Percentiles rank a stretch among this genome's conserved stretches.
Evolutionary conservation across 2,888 invertebrate species (phyloP).

Genomic region (Cerastis leucographa): DNA sequence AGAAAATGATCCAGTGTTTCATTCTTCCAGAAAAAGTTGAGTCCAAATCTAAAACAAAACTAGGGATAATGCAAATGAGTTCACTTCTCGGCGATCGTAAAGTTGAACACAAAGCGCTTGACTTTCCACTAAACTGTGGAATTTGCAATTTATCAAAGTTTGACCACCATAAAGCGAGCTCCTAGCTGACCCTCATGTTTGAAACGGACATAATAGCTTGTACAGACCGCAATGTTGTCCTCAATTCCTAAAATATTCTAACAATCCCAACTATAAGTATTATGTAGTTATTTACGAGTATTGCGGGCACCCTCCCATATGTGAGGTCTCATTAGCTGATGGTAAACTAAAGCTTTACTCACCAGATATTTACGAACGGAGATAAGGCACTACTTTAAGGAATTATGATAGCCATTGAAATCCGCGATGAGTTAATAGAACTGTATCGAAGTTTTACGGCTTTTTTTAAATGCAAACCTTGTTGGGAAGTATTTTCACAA

Average conservation of each 20-base stretch:
- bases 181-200: conserved; percentile 12
- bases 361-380: conserved; percentile 60
- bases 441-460: neutral
- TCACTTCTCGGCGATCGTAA: neutral
- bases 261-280: conserved; percentile 69
- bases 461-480: neutral
- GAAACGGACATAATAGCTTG: neutral
- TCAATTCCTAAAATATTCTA: conserved; percentile 18
- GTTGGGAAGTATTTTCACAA: neutral
- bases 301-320: conserved; percentile 51
- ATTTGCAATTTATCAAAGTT: conserved; percentile 4
- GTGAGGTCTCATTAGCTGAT: conserved; percentile 68
- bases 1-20: neutral
- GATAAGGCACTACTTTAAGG: conserved; percentile 1
- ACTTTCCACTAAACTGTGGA: neutral
- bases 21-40: neutral
- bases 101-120: neutral
- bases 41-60: neutral
- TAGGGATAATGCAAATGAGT: no score
- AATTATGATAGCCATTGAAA: conserved; percentile 34
- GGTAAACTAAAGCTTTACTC: conserved; percentile 76
- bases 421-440: conserved; percentile 41
- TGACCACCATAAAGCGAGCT: conserved; percentile 6
- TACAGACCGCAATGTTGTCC: conserved; percentile 12
- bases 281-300: conserved; percentile 17